Evolutionary conservation across 2,113 vertebrate genomes (phyloP).

Genomic region (Myrmecophaga tridactyla): DNA sequence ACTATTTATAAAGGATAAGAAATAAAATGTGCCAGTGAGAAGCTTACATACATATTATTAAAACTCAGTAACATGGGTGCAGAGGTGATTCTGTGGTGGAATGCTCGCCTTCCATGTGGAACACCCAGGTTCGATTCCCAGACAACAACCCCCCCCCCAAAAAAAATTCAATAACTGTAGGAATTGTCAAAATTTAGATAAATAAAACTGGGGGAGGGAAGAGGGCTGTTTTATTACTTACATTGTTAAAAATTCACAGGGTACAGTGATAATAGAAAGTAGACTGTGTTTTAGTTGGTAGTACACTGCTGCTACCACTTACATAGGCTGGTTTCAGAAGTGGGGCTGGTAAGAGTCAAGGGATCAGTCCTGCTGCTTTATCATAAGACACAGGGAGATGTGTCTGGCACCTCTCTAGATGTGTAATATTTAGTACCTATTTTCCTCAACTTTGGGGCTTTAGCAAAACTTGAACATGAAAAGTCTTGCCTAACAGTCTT

Average conservation of each 20-base stretch:
- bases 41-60: background rate
- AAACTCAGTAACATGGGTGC: too few relatives aligned
- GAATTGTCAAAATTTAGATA: background rate
- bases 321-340: background rate
- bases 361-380: background rate
- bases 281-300: background rate
- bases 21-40: background rate
- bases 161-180: background rate
- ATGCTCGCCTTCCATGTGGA: too few relatives aligned
- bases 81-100: too few relatives aligned
- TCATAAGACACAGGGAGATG: background rate
- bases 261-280: background rate
- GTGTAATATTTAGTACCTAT: background rate
- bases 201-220: background rate
- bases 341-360: background rate
- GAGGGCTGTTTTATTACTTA: background rate
- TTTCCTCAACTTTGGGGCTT: background rate
- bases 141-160: too few relatives aligned
- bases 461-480: background rate
- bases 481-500: background rate
- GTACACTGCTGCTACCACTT: too few relatives aligned
- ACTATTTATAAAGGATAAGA: background rate
- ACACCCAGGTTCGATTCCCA: too few relatives aligned
- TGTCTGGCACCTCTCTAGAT: background rate
- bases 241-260: background rate